Percentiles rank a stretch among this genome's conserved stretches.
Conservation (phyloP, 2,113 vertebrate genomes). For the Alaudala cheleensis region DNA sequence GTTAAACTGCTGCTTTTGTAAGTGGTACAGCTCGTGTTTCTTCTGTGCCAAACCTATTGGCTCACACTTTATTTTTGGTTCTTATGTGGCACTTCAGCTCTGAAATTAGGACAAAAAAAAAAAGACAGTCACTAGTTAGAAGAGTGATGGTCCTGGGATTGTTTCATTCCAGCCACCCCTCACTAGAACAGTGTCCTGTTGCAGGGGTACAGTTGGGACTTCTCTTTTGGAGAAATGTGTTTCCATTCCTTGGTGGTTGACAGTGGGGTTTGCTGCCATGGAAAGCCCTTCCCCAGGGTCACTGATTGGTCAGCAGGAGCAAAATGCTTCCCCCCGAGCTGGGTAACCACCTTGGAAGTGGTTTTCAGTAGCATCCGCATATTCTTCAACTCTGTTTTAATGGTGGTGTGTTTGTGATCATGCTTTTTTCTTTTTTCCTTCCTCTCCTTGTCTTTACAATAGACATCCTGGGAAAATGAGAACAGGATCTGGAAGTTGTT, state of each 20-base stretch:
- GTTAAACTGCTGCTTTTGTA: background rate
- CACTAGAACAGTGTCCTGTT: accelerated
- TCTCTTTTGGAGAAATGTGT: background rate
- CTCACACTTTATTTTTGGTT: background rate
- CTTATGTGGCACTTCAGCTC: background rate
- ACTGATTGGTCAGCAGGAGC: background rate
- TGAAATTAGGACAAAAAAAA: background rate
- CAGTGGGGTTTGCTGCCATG: background rate
- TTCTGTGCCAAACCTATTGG: background rate
- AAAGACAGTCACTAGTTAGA: background rate
- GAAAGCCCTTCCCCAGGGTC: background rate
- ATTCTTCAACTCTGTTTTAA: background rate
- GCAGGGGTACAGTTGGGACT: accelerated
- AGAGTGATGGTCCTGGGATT: background rate
- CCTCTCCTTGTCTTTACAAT: background rate
- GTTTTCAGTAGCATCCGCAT: background rate
- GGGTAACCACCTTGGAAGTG: background rate
- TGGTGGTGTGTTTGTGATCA: background rate
- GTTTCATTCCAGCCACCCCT: background rate
- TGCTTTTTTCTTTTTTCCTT: background rate
- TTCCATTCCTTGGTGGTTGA: background rate
- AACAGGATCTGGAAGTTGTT: background rate
- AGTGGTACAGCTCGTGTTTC: background rate
- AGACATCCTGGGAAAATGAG: background rate
- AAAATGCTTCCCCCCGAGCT: background rate